These are phyloP conservation scores for Drosophila tsacasi DNA, from an alignment of 1,140 invertebrate species.

Conservation along the genomic window DNA sequence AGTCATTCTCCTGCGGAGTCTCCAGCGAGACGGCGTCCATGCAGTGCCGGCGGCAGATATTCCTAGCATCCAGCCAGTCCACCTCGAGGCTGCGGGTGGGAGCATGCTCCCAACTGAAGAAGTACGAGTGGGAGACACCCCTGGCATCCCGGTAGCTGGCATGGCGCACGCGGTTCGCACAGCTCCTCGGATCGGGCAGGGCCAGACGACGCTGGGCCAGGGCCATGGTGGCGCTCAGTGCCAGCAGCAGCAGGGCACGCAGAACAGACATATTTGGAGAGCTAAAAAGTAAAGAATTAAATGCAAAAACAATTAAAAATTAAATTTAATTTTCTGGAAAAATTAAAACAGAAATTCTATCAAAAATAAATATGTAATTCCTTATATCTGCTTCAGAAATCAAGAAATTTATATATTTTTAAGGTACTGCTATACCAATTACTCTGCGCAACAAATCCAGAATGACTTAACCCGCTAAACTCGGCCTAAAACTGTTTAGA, in stretches of 20 bases:
- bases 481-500: constrained; percentile 48
- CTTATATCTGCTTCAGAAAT: too few relatives aligned
- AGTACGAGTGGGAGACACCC: constrained; percentile 94
- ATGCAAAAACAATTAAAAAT: neutral
- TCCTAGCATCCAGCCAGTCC: constrained; percentile 95
- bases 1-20: constrained; percentile 95
- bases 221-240: constrained; percentile 89
- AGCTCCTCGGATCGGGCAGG: constrained; percentile 94
- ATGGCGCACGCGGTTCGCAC: constrained; percentile 93
- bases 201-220: constrained; percentile 93
- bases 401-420: neutral
- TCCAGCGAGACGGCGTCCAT: constrained; percentile 97
- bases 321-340: neutral
- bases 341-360: neutral
- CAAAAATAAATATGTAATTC: neutral
- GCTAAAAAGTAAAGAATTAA: constrained; percentile 12
- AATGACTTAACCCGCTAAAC: constrained; percentile 19
- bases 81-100: constrained; percentile 94
- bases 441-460: constrained; percentile 1
- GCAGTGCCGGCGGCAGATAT: constrained; percentile 96
- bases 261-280: constrained; percentile 69
- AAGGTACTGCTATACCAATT: neutral
- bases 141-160: constrained; percentile 93
- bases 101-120: constrained; percentile 96
- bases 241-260: constrained; percentile 87